Evolutionary conservation across 2,888 invertebrate genomes (phyloP).

Genomic region (Bursaphelenchus okinawaensis): DNA sequence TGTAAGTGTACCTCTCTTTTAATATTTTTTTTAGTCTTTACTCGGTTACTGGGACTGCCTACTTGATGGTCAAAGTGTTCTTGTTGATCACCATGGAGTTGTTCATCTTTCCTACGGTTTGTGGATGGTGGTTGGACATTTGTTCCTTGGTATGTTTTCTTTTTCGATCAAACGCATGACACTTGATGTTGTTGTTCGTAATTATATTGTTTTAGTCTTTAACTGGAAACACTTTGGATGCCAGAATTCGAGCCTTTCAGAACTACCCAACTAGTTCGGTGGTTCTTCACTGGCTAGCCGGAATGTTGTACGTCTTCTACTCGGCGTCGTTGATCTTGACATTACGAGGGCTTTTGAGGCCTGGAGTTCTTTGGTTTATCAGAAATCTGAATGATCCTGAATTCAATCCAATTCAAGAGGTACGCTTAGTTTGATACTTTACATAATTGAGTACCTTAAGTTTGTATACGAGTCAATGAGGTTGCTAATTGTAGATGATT

Average conservation of each 20-base stretch:
- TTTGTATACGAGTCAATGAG: not conserved
- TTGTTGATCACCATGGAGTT: conserved; percentile 91
- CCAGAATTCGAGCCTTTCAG: conserved; percentile 23
- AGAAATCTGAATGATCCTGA: conserved; percentile 97
- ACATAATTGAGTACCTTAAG: not conserved
- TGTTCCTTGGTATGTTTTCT: conserved; percentile 71
- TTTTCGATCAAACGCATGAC: not conserved
- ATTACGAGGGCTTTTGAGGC: conserved; percentile 77
- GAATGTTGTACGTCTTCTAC: conserved; percentile 97
- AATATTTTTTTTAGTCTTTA: conserved; percentile 19
- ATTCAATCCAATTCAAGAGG: conserved; percentile 92
- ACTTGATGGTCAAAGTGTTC: conserved; percentile 68
- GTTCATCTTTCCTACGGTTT: conserved; percentile 87
- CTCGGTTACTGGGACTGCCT: conserved; percentile 68
- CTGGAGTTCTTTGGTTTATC: conserved; percentile 95
- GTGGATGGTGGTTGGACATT: conserved; percentile 98
- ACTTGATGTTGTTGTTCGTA: not conserved
- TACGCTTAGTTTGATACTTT: conserved; percentile 63
- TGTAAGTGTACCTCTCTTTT: not conserved
- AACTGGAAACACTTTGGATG: conserved; percentile 29
- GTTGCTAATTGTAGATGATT: conserved; percentile 73
- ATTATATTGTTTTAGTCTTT: conserved; percentile 39
- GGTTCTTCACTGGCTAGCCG: conserved; percentile 89
- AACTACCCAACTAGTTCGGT: conserved; percentile 27
- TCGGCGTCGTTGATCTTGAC: conserved; percentile 92